Percentiles rank a stretch among this genome's conserved stretches.
phyloP scores from a whole-genome alignment of 2,888 invertebrate species.

The Drosophila nr. perissopoda region DNA sequence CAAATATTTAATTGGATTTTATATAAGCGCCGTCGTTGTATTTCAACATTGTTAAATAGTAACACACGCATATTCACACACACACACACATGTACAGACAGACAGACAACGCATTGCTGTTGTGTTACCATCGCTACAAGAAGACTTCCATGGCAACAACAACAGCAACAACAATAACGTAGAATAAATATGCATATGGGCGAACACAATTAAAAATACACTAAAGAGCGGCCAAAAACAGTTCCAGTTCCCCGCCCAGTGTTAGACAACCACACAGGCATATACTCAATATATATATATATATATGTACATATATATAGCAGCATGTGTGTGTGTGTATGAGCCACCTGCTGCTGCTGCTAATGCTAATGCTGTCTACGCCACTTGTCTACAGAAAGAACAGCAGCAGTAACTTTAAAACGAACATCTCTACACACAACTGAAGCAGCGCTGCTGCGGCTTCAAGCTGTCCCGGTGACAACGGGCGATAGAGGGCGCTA shows the following conservation, averaged over 20 bases:
- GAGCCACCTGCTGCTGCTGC: conserved; percentile 72
- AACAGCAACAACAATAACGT: conserved; percentile 37
- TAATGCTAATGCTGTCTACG: conserved; percentile 26
- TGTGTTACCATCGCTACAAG: conserved; percentile 46
- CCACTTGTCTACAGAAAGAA: conserved; percentile 16
- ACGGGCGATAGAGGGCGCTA: conserved; percentile 44
- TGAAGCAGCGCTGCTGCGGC: conserved; percentile 45
- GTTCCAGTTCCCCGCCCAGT: conserved; percentile 46
- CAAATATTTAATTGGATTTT: conserved; percentile 61
- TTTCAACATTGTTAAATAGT: conserved; percentile 52
- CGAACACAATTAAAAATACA: conserved; percentile 68
- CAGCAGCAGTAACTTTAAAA: conserved; percentile 37
- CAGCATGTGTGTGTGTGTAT: conserved; percentile 46
- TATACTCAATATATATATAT: conserved; percentile 27
- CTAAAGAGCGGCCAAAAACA: conserved; percentile 36
- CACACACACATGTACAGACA: conserved; percentile 17
- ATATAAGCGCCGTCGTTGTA: conserved; percentile 66
- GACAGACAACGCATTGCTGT: conserved; percentile 20
- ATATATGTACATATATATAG: conserved; percentile 23
- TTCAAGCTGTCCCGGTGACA: conserved; percentile 72
- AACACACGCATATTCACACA: conserved; percentile 13
- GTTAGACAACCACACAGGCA: conserved; percentile 26
- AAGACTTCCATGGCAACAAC: conserved; percentile 69
- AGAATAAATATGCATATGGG: conserved; percentile 65
- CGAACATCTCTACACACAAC: conserved; percentile 22